Evolutionary conservation across 2,797 vertebrate species (phyloP), one percentile per base, ranked within the genome.

Genomic region (Cyclopterus lumpus): DNA sequence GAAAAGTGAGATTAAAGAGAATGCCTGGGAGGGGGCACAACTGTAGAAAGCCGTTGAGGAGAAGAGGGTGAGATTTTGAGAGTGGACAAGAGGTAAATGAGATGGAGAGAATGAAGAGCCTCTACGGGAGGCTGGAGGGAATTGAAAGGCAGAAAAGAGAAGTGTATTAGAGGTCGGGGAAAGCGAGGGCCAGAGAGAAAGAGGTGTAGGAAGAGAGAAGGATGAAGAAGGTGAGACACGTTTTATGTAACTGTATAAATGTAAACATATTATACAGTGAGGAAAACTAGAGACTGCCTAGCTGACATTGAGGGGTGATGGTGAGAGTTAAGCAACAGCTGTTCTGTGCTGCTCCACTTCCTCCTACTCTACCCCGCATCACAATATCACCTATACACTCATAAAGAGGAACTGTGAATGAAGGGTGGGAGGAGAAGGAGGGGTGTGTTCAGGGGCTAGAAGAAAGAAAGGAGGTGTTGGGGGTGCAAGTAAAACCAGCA

Each of bases 1-100:
- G 78, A 65, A 26, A 78, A 78, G 84, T 58, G 78, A 85, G 88
- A 92, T 92, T 91, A 91, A 81, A 83, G 69, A 63, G 75, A 81
- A 55, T 70, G 86, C 65, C 46, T 71, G 24, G 78, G 77, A 72
- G 80, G 82, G 86, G 83, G 70, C 65, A 48, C 59, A 79, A 77
- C 74, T 88, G 67, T 77, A 84, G 71, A 89, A 83, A 77, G 75
- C 61, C 20, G 67, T 57, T 76, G 73, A 85, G 83, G 71, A 84
- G 81, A 68, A 80, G 72, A 28, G n/a, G 65, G 46, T 15, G 59
- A 40, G 69, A 77, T 24, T 78, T 77, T 74, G 57, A 78, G 71
- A 81, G 67, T 28, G 63, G 75, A 76, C 54, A 44, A 71, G 80
- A 73, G 62, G 49, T 77, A 83, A 81, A 80, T 85, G 68, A 77